phyloP scores from a whole-genome alignment of 2,113 vertebrate species.

The Sminthopsis crassicaudata region DNA sequence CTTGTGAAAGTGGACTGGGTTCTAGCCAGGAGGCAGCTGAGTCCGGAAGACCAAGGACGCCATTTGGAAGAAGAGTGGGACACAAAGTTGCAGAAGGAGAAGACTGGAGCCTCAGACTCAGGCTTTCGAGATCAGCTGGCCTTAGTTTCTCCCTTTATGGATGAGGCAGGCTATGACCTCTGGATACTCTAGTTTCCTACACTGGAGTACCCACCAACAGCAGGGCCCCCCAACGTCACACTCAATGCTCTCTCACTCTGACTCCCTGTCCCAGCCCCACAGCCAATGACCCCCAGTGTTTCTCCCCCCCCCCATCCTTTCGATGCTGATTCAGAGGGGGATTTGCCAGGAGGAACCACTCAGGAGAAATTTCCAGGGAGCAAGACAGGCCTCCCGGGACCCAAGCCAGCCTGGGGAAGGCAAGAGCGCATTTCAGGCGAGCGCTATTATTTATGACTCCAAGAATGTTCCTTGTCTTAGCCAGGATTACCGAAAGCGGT shows the following conservation, averaged over 20 bases:
- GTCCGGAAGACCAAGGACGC: not conserved
- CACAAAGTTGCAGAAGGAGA: too few relatives aligned
- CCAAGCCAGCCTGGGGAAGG: constrained; percentile 18
- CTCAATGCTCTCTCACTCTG: not conserved
- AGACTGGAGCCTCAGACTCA: too few relatives aligned
- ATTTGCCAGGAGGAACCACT: not conserved
- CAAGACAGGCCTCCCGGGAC: not conserved
- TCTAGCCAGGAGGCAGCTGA: not conserved
- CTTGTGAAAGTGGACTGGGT: not conserved
- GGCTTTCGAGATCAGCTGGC: not conserved
- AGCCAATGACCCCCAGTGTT: not conserved
- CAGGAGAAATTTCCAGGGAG: not conserved
- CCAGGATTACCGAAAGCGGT: not conserved
- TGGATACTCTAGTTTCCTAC: not conserved
- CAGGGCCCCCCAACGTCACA: not conserved
- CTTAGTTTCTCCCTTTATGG: not conserved
- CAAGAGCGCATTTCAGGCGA: not conserved
- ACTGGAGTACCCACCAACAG: not conserved
- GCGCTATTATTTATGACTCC: constrained; percentile 22
- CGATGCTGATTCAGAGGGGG: not conserved
- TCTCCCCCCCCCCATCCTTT: not conserved
- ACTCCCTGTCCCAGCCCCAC: not conserved
- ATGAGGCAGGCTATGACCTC: not conserved
- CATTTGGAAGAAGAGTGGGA: not conserved
- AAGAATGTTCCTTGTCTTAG: constrained; percentile 27